Base-by-base conservation (phyloP, 2,888 invertebrate species). In the Lordiphosa fenestrarum region DNA sequence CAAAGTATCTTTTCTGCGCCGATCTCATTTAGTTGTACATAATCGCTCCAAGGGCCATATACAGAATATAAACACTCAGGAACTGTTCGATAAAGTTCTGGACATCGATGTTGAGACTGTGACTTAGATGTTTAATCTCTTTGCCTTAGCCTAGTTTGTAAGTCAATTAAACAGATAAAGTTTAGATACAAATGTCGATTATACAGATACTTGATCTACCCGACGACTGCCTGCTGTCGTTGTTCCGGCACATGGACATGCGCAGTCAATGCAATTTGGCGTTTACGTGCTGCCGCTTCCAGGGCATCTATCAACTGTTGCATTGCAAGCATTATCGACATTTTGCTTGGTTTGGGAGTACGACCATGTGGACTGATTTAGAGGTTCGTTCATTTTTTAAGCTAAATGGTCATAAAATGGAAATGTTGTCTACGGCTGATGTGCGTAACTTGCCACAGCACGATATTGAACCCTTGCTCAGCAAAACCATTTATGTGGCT, bases 11-110 rank as follows among this genome's bases (percentile, higher is more conserved):
- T 80, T 80, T 6, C 53, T 83, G 44, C 64, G 84, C 2, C 71
- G 82, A 0, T 69, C 81, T 0, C 85, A 80, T 36, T 49, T 80
- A 3, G 46, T 47, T 5, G 66, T 73, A 4, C 80, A 80, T 10
- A 66, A 39, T 12, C 84, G 81, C 2, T 85, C 85, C 9, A 83
- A 85, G 30, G 54, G 61, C 2, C 80, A 80, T 30, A 66, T 69
- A 10, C 73, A 72, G 35, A 68, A 61, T 33, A 53, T 37, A 39
- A 57, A 40, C 13, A 41, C n/a, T 4, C 66, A 50, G 30, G 40
- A 50, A n/a, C 6, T 23, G 0, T 13, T 6, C 1, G n/a, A 25
- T 23, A 47, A 57, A 13, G 23, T 36, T 6, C 4, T 49, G 36
- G 49, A 49, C 13, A 19, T 62, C 5, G 56, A 62, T n/a, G 44